Evolutionary conservation across 1,140 invertebrate genomes (phyloP), one percentile per base, ranked within the genome.

Genomic region (Copidosoma floridanum): DNA sequence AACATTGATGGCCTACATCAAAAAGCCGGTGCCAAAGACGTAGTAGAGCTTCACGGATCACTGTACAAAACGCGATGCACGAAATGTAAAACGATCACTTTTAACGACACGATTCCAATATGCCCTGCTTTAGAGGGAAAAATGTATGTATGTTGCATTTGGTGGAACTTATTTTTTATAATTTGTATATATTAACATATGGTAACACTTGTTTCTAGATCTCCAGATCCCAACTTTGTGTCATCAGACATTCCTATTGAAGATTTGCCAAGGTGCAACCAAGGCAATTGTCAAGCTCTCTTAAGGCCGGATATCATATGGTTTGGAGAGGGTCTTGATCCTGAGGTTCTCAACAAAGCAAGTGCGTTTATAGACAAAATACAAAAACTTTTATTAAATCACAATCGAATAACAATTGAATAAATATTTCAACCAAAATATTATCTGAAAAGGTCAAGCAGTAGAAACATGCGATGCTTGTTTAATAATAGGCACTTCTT

Each of bases 1-100:
- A 98, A 98, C 84, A 91, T 97, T 46, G 95, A 97, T 82, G 89
- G 89, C 43, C 79, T 97, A 12, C 94, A 97, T 82, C 81, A 81
- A 57, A 85, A 83, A 74, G 94, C 94, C 16, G 94, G 94, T 2
- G 89, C 90, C 16, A 80, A 85, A 63, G 86, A 91, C 68, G 76
- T 97, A 3, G 81, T 94, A 12, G 94, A 97, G 76, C 82, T 98
- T n/a, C 95, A 98, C 82, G 95, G 88, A 20, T 90, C 89, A 61
- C 78, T 95, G 8, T 94, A 88, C 66, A 90, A 88, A 80, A 92
- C 91, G n/a, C 82, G 85, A 52, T 96, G 94, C 70, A 87, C 84
- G 0, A 87, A 88, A 72, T 96, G 94, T 76, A 83, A 83, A 71
- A 77, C 87, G 58, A 81, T 93, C 3, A 73, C 80, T 27, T 71